Evolutionary conservation across 2,113 vertebrate genomes (phyloP).

Genomic region (Bufo gargarizans): DNA sequence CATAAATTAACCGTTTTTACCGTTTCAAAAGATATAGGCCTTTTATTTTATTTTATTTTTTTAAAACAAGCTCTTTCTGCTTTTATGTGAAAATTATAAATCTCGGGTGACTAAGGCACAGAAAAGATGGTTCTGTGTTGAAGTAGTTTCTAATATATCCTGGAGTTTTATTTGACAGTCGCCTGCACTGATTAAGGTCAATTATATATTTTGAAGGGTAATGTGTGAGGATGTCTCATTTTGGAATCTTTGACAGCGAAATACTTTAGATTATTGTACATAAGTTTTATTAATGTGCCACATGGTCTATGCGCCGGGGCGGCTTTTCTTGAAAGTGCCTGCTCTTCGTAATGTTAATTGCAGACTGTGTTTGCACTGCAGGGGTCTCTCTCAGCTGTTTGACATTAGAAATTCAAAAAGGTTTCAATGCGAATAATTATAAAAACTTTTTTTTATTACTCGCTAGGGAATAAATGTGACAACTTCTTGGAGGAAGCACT

Average conservation of each 20-base stretch:
- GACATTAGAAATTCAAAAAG: constrained; percentile 43
- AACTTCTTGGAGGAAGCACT: constrained; percentile 46
- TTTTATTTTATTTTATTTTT: constrained; percentile 9
- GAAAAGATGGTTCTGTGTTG: not conserved
- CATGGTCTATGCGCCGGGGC: constrained; percentile 3
- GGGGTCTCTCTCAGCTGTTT: constrained; percentile 45
- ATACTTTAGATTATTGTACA: constrained; percentile 45
- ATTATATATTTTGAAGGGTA: constrained; percentile 50
- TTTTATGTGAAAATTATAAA: constrained; percentile 27
- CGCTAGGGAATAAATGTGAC: constrained; percentile 52
- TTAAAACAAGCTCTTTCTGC: constrained; percentile 15
- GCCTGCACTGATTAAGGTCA: constrained; percentile 50
- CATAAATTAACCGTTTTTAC: constrained; percentile 20
- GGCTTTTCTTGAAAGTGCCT: constrained; percentile 30
- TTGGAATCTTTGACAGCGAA: constrained; percentile 47
- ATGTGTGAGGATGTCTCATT: constrained; percentile 52
- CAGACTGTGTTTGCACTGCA: constrained; percentile 49
- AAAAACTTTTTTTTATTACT: constrained; percentile 55
- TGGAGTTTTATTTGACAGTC: constrained; percentile 49
- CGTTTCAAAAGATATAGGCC: not conserved
- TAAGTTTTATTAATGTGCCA: constrained; percentile 36
- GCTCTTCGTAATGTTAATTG: constrained; percentile 45
- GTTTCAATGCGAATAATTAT: constrained; percentile 51
- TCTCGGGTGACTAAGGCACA: constrained; percentile 18
- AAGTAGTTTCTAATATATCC: constrained; percentile 34